Evolutionary conservation across 2,113 vertebrate genomes (phyloP).

Genomic region (Butorides virescens): DNA sequence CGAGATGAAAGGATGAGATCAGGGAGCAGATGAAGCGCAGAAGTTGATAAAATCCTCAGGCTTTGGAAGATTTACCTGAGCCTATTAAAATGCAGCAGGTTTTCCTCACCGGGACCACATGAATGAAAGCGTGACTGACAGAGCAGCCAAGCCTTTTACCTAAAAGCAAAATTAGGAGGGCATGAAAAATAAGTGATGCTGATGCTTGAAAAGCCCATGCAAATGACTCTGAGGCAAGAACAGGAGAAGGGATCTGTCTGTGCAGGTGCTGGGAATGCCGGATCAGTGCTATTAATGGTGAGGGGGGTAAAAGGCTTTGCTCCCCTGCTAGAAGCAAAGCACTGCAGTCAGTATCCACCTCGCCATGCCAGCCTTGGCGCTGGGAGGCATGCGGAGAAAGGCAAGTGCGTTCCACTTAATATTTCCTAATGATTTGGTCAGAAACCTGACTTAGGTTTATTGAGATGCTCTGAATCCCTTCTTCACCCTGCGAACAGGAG

Average conservation of each 20-base stretch:
- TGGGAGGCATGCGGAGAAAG: rapidly evolving
- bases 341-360: rapidly evolving
- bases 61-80: not conserved
- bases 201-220: not conserved
- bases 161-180: not conserved
- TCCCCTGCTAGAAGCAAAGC: not conserved
- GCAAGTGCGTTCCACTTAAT: rapidly evolving
- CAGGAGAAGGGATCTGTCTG: not conserved
- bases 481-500: rapidly evolving
- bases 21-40: not conserved
- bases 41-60: conserved; percentile 2
- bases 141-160: not conserved
- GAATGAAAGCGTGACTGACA: not conserved
- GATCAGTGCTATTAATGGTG: rapidly evolving
- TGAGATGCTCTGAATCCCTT: not conserved
- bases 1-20: not conserved
- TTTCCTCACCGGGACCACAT: not conserved
- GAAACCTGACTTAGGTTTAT: not conserved
- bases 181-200: not conserved
- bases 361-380: rapidly evolving
- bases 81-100: not conserved
- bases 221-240: not conserved
- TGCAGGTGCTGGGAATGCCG: not conserved
- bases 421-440: not conserved
- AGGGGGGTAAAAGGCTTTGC: not conserved